A percentile compares a stretch with the other conserved stretches of the same genome.
phyloP scores from a whole-genome alignment of 2,797 vertebrate genomes.

The Anisognathus igniventris region DNA sequence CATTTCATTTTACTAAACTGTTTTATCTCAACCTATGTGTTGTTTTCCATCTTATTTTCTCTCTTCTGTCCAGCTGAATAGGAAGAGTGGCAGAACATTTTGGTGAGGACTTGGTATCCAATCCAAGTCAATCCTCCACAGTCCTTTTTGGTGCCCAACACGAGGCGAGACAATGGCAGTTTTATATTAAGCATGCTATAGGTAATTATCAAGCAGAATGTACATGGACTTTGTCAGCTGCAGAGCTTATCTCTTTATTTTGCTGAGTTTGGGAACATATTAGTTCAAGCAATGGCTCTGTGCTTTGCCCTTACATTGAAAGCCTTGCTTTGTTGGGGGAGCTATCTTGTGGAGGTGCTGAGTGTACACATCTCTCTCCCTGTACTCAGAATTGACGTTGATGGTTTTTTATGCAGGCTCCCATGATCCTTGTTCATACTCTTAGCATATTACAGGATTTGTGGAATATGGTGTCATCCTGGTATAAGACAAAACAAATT shows the following conservation, averaged over 20 bases:
- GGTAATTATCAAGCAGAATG: fast-evolving
- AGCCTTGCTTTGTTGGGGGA: not conserved
- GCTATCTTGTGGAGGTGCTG: not conserved
- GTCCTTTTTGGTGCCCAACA: not conserved
- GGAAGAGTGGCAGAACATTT: not conserved
- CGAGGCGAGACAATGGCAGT: fast-evolving
- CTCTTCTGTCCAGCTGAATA: not conserved
- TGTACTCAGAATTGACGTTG: fast-evolving
- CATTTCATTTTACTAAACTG: fast-evolving
- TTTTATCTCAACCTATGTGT: not conserved
- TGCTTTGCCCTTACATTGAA: not conserved
- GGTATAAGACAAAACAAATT: not conserved
- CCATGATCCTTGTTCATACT: not conserved
- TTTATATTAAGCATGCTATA: not conserved
- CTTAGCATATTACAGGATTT: not conserved
- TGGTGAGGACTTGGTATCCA: not conserved
- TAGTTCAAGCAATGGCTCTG: not conserved
- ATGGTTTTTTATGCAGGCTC: not conserved
- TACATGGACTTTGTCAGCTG: not conserved
- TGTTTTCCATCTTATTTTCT: not conserved
- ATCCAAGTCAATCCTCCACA: not conserved
- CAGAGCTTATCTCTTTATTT: not conserved
- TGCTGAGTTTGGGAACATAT: not conserved
- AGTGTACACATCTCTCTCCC: not conserved
- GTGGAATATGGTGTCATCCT: fast-evolving